Evolutionary conservation across 2,113 vertebrate genomes (phyloP).

Genomic region (Hippocampus abdominalis): DNA sequence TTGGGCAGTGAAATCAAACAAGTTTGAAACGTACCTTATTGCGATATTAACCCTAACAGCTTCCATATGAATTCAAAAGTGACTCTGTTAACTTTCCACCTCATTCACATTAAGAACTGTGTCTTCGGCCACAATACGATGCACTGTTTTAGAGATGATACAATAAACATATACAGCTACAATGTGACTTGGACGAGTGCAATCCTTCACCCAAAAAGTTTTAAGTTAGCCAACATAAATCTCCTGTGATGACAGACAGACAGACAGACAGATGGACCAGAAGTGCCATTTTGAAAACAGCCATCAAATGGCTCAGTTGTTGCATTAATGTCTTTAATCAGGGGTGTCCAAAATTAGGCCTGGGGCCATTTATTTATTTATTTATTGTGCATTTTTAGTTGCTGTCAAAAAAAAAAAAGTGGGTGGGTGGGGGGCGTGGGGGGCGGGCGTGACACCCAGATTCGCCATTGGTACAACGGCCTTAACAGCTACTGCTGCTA

Average conservation of each 20-base stretch:
- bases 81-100: too few species aligned
- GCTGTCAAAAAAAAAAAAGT: neutral
- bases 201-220: too few species aligned
- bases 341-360: neutral
- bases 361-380: neutral
- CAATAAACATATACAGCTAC: too few species aligned
- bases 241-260: neutral
- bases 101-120: too few species aligned
- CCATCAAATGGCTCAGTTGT: neutral
- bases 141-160: too few species aligned
- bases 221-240: neutral
- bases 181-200: too few species aligned
- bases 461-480: neutral
- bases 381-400: neutral
- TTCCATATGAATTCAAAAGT: too few species aligned
- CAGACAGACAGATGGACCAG: neutral
- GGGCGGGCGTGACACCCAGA: neutral
- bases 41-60: neutral
- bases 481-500: neutral
- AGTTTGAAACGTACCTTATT: neutral
- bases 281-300: neutral
- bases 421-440: neutral
- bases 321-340: neutral
- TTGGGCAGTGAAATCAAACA: neutral
- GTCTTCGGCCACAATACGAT: too few species aligned